Evolutionary conservation across 2,113 vertebrate genomes (phyloP), one percentile per base, ranked within the genome.

Genomic region (Myrmophylax atrothorax): DNA sequence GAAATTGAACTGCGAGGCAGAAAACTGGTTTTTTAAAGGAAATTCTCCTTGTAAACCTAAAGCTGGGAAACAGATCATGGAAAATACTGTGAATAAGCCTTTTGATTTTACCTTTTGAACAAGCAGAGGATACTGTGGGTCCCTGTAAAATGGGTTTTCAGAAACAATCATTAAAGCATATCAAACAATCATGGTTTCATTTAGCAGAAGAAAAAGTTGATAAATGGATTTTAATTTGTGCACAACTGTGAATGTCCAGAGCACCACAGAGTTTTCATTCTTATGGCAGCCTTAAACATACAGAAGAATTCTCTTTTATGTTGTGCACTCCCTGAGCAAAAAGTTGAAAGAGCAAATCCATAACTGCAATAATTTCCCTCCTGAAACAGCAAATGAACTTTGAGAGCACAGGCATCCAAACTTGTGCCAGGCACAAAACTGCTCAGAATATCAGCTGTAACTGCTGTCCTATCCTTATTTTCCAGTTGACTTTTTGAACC

Each of bases 1-100:
- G 97, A 98, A 98, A 98, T 97, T 97, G 96, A 96, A 96, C 92
- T 96, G 94, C 95, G 97, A 95, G 95, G 93, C 92, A 96, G 92
- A 96, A 72, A 84, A 86, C 72, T 56, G 79, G 85, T 96, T 95
- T 96, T 94, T 84, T 78, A 96, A 97, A 97, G 95, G 93, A 96
- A 97, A 83, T 75, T 93, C 52, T 80, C 94, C 97, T 96, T 66
- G 42, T 84, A 97, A 96, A 93, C 44, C 42, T 49, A 85, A 90
- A 92, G 83, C 96, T 98, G 97, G 95, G 84, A 97, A 98, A 97
- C 12, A 97, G 89, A 98, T 98, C 87, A 97, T 22, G 96, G 96
- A 97, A 97, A 97, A 96, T n/a, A 64, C 75, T 87, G 50, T 93
- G 92, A 96, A 97, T 95, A 97, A 95, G 59, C n/a, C 96, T 87